Conservation (phyloP, 2,888 invertebrate species). For the Apotomis turbidana region DNA sequence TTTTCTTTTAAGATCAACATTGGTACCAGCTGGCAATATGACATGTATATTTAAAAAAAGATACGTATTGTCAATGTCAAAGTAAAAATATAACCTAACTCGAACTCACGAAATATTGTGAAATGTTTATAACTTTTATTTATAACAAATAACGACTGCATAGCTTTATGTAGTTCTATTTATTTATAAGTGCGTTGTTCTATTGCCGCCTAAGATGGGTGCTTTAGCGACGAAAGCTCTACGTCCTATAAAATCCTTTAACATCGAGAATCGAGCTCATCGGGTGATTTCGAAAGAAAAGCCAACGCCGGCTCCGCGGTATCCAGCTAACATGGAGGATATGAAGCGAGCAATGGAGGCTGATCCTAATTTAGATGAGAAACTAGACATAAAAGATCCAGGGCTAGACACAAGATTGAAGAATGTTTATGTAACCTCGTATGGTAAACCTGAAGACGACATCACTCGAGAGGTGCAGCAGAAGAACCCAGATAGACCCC, state of each 20-base stretch:
- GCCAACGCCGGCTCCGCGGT: slow-evolving; percentile 87
- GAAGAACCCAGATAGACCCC: slow-evolving; percentile 71
- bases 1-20: background rate
- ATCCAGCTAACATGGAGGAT: slow-evolving; percentile 84
- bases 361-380: slow-evolving; percentile 85
- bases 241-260: slow-evolving; percentile 86
- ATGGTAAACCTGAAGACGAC: slow-evolving; percentile 82
- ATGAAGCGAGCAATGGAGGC: slow-evolving; percentile 85
- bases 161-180: slow-evolving; percentile 44
- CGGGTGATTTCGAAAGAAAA: slow-evolving; percentile 87
- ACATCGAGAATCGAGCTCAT: slow-evolving; percentile 90
- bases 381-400: slow-evolving; percentile 85
- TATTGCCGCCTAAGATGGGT: slow-evolving; percentile 85
- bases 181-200: slow-evolving; percentile 46
- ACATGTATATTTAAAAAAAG: background rate
- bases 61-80: slow-evolving; percentile 17
- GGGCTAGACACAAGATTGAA: slow-evolving; percentile 86
- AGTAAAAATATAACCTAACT: slow-evolving; percentile 53
- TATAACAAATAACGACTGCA: slow-evolving; percentile 47
- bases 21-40: slow-evolving; percentile 12
- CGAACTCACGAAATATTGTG: slow-evolving; percentile 5
- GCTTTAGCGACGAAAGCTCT: slow-evolving; percentile 84
- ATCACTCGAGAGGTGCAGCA: slow-evolving; percentile 65
- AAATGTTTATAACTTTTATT: slow-evolving; percentile 17
- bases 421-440: slow-evolving; percentile 89